Base-by-base conservation (phyloP, 92 coral and sea anemone genomes). In the Actinostola sp. region DNA sequence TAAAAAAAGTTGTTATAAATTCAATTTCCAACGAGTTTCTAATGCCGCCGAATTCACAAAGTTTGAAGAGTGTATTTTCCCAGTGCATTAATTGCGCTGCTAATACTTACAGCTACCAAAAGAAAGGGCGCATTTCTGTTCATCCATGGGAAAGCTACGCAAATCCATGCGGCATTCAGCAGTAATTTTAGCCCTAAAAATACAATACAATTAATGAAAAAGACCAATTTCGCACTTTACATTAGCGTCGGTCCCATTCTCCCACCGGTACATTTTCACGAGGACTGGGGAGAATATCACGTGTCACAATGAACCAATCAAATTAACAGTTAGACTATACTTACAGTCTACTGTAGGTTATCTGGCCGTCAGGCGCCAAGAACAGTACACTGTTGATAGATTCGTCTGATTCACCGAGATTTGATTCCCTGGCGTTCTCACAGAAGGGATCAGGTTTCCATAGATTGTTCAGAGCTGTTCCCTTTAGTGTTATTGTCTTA, bases 361-460 rank as follows among this genome's bases (percentile, higher is more conserved):
- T 50, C 4, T 61, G 44, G 11, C 94, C 96, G 48, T 43, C 62
- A 10, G 82, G 71, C 2, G 45, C 7, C 11, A 90, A 17, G 27
- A 20, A 19, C 21, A 90, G 25, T 61, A 72, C 32, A 73, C 82
- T 82, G 73, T 79, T 75, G 7, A 79, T 34, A n/a, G 65, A 83
- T 0, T 69, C 89, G 39, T 87, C 88, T 0, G 92, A 60, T 23
- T 56, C 66, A 72, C 66, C 78, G 27, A 90, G 75, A 30, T 78
- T 84, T 3, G 92, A 78, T 61, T 86, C 92, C 15, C 96, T 77
- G 6, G 92, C 87, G 43, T 86, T 86, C 7, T 73, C 59, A 58
- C 96, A 90, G 68, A 69, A 90, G 11, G 87, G 75, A 67, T 78
- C 96, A 16, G 96, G 96, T 8, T 49, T 77, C 96, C 96, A 90